These are phyloP conservation scores for Triplophysa siluroides DNA, from an alignment of 2,113 vertebrate genomes.

Conservation along the genomic window DNA sequence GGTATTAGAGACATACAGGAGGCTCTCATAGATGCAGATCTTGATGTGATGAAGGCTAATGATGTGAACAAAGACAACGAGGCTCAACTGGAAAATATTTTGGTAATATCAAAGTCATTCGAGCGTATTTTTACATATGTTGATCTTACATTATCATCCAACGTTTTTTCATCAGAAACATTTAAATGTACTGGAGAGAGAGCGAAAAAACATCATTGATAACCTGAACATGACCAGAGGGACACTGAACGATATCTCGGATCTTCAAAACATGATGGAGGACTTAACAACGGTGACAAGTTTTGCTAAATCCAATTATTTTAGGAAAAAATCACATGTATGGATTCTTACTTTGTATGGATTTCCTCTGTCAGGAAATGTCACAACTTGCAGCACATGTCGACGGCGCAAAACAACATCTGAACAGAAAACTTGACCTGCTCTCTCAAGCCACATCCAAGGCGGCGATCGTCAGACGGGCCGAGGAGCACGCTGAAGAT, in stretches of 20 bases:
- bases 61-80: slow-evolving; percentile 42
- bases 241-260: slow-evolving; percentile 39
- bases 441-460: slow-evolving; percentile 6
- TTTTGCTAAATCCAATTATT: not conserved
- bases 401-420: slow-evolving; percentile 43
- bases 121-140: too few relatives aligned
- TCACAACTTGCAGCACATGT: slow-evolving; percentile 52
- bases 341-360: not conserved
- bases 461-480: slow-evolving; percentile 30
- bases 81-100: slow-evolving; percentile 40
- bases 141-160: not conserved
- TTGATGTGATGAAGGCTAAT: slow-evolving; percentile 25
- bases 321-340: not conserved
- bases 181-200: slow-evolving; percentile 22
- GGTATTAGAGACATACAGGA: slow-evolving; percentile 44
- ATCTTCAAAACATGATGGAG: slow-evolving; percentile 48
- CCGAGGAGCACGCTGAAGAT: slow-evolving; percentile 58
- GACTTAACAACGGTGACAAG: slow-evolving; percentile 51
- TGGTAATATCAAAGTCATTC: slow-evolving; percentile 53
- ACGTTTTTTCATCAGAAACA: slow-evolving; percentile 33
- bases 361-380: slow-evolving; percentile 52
- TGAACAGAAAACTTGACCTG: slow-evolving; percentile 45
- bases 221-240: slow-evolving; percentile 43
- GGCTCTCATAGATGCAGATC: slow-evolving; percentile 48
- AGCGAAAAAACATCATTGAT: not conserved